Percentiles rank a stretch among this genome's conserved stretches.
Conservation (phyloP, 2,888 invertebrate genomes). For the Lobophora halterata region DNA sequence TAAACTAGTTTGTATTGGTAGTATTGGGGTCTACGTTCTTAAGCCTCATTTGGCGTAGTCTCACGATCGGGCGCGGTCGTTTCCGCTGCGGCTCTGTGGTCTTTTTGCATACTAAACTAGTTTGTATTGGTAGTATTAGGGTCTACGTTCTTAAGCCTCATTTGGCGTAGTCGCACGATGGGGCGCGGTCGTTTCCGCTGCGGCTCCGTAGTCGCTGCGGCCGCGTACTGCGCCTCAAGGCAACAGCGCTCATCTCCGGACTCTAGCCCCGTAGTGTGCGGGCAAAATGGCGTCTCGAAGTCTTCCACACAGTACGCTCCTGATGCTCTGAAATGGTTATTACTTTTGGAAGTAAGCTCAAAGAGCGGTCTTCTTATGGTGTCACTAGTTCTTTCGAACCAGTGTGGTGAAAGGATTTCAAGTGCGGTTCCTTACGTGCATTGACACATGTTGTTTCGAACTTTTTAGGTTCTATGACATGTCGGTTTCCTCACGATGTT, state of each 20-base stretch:
- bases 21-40: too few species aligned
- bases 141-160: slow-evolving; percentile 24
- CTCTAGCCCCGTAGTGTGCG: slow-evolving; percentile 81
- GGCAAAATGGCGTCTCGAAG: slow-evolving; percentile 86
- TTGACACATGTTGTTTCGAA: too few species aligned
- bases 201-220: slow-evolving; percentile 61
- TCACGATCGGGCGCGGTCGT: slow-evolving; percentile 51
- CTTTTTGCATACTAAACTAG: not conserved
- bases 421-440: too few species aligned
- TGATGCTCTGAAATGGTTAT: slow-evolving; percentile 82
- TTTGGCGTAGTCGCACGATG: slow-evolving; percentile 45
- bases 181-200: slow-evolving; percentile 53
- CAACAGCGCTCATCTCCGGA: slow-evolving; percentile 86
- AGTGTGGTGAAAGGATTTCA: too few species aligned
- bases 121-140: not conserved
- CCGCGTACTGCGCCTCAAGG: slow-evolving; percentile 69
- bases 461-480: too few species aligned
- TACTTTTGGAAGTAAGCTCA: too few species aligned
- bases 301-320: slow-evolving; percentile 87
- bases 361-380: too few species aligned
- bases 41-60: slow-evolving; percentile 43
- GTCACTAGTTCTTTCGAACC: too few species aligned
- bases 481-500: too few species aligned
- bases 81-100: slow-evolving; percentile 55
- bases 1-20: too few species aligned